Conservation (phyloP, 2,888 invertebrate genomes). For the Bunonema sp. region DNA sequence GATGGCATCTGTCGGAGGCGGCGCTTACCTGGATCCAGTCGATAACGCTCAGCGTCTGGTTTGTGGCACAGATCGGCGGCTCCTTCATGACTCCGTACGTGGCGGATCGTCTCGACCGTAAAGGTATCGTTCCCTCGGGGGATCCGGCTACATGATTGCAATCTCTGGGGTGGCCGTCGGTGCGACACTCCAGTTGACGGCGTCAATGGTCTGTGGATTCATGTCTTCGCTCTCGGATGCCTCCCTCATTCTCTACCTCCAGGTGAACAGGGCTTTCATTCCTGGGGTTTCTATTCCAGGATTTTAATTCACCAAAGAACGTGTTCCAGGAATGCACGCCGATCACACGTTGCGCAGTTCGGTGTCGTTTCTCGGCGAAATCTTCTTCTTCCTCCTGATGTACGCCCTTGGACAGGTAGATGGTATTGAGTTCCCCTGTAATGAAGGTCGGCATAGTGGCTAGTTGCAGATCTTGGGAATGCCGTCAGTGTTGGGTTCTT, state of each 20-base stretch:
- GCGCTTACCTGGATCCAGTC: slow-evolving; percentile 13
- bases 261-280: slow-evolving; percentile 5
- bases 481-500: slow-evolving; percentile 25
- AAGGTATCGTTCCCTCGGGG: background rate
- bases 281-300: background rate
- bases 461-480: slow-evolving; percentile 18
- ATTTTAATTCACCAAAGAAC: no score
- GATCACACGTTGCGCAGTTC: slow-evolving; percentile 19
- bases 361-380: slow-evolving; percentile 30
- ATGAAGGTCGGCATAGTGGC: background rate
- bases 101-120: slow-evolving; percentile 9
- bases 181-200: slow-evolving; percentile 11
- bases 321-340: slow-evolving; percentile 10
- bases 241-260: slow-evolving; percentile 27
- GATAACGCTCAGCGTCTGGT: slow-evolving; percentile 29
- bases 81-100: slow-evolving; percentile 9
- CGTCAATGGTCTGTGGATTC: slow-evolving; percentile 17
- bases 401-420: slow-evolving; percentile 30
- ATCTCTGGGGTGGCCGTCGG: slow-evolving; percentile 8
- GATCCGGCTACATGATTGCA: slow-evolving; percentile 9
- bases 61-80: slow-evolving; percentile 19
- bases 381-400: slow-evolving; percentile 31
- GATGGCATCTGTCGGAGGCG: slow-evolving; percentile 11
- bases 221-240: slow-evolving; percentile 28
- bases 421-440: slow-evolving; percentile 1